Percentiles rank a stretch among this genome's conserved stretches.
Evolutionary conservation across 2,888 invertebrate genomes (phyloP).

Genomic region (Criorhina ranunculi): DNA sequence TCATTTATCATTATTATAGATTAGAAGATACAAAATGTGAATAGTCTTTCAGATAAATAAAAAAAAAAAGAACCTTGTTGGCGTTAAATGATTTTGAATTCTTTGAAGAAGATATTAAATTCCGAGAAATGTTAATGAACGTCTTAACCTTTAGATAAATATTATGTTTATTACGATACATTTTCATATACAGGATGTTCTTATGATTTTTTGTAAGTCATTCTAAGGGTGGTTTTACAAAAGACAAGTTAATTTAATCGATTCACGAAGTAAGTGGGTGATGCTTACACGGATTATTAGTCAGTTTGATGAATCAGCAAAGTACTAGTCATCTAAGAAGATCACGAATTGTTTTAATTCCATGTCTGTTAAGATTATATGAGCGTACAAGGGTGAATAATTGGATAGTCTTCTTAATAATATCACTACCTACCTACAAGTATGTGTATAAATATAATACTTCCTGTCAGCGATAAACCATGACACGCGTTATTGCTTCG

Average conservation of each 20-base stretch:
- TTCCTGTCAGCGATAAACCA: slow-evolving; percentile 4
- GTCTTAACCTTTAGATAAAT: slow-evolving; percentile 1
- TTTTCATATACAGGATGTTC: background rate
- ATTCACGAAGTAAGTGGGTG: slow-evolving; percentile 1
- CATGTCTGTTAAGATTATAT: background rate
- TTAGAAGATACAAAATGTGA: background rate
- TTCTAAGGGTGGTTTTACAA: slow-evolving; percentile 1
- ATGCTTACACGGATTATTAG: slow-evolving; percentile 8
- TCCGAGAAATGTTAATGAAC: slow-evolving; percentile 8
- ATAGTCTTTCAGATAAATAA: background rate
- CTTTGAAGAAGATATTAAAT: background rate
- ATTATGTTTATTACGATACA: too few relatives aligned
- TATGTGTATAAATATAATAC: too few relatives aligned
- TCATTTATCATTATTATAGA: slow-evolving; percentile 14
- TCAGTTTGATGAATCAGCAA: slow-evolving; percentile 15
- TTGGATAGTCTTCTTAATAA: background rate
- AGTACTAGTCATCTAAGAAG: background rate
- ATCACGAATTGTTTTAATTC: background rate
- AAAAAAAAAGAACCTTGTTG: background rate
- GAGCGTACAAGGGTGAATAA: background rate
- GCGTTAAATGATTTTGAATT: slow-evolving; percentile 1
- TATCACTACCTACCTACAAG: too few relatives aligned
- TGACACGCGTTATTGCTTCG: background rate
- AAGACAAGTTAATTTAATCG: slow-evolving; percentile 1
- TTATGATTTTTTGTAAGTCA: background rate